phyloP scores from a whole-genome alignment of 2,113 vertebrate species.

The Carassius gibelio region DNA sequence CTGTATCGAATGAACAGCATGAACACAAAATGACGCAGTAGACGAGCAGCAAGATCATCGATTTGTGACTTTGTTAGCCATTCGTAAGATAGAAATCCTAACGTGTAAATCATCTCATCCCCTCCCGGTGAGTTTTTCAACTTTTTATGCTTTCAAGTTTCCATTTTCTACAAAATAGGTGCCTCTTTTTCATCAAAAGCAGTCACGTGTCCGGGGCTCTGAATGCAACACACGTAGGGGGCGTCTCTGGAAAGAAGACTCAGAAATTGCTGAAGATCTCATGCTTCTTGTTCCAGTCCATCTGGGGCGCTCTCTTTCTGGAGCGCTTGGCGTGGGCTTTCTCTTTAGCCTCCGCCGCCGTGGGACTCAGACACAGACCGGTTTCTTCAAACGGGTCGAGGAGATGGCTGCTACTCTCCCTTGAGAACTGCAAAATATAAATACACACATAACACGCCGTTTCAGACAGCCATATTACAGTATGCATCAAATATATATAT shows the following conservation, averaged over 20 bases:
- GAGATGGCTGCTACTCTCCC: constrained; percentile 72
- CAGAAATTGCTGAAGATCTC: constrained; percentile 99
- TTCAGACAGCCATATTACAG: not conserved
- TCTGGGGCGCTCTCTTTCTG: constrained; percentile 90
- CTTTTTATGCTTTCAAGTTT: constrained; percentile 26
- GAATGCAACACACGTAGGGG: not conserved
- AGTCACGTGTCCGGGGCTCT: not conserved
- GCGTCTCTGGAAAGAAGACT: constrained; percentile 50
- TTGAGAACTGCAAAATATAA: constrained; percentile 62
- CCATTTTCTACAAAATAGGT: constrained; percentile 55
- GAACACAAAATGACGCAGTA: not conserved
- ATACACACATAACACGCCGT: not conserved
- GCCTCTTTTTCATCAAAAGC: constrained; percentile 25
- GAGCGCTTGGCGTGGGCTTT: constrained; percentile 87
- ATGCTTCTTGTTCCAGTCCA: constrained; percentile 98
- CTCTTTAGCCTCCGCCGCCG: constrained; percentile 92
- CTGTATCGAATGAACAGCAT: too few relatives aligned
- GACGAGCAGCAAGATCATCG: not conserved
- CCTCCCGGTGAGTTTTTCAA: not conserved
- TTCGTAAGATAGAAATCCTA: not conserved
- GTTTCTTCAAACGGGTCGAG: constrained; percentile 92
- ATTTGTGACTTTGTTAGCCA: not conserved
- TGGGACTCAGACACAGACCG: constrained; percentile 87
- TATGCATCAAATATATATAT: not conserved
- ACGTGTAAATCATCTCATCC: not conserved